phyloP scores from a whole-genome alignment of 1,140 invertebrate species.

The Melanaphis sacchari region DNA sequence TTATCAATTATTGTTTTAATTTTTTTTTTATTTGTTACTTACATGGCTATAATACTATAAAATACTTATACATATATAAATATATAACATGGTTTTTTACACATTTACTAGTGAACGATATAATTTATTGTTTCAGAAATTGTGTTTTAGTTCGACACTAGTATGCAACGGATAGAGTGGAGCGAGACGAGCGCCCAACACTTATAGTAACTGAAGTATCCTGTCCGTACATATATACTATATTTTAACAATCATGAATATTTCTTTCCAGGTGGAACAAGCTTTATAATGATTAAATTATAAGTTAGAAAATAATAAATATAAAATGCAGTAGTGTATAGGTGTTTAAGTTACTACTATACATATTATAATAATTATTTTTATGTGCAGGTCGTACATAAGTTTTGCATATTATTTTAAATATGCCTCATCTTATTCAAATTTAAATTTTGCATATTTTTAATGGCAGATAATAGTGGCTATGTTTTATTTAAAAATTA shows the following conservation, averaged over 20 bases:
- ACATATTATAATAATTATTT: not conserved
- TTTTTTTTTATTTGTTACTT: no score
- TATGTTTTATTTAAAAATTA: not conserved
- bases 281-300: not conserved
- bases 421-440: not conserved
- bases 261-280: not conserved
- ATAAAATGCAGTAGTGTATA: not conserved
- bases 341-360: slow-evolving; percentile 7
- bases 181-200: not conserved
- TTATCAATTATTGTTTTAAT: no score
- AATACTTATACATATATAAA: not conserved
- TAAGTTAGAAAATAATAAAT: not conserved
- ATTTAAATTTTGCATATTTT: slow-evolving; percentile 24
- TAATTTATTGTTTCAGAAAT: not conserved
- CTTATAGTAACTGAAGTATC: not conserved
- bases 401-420: not conserved
- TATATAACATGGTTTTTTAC: not conserved
- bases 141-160: not conserved
- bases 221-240: not conserved
- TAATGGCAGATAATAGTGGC: not conserved
- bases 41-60: no score
- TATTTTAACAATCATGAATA: slow-evolving; percentile 7
- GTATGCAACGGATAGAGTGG: not conserved
- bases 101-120: not conserved
- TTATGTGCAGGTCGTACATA: not conserved